Evolutionary conservation across 2,888 invertebrate species (phyloP).

Genomic region (Merodon equestris): DNA sequence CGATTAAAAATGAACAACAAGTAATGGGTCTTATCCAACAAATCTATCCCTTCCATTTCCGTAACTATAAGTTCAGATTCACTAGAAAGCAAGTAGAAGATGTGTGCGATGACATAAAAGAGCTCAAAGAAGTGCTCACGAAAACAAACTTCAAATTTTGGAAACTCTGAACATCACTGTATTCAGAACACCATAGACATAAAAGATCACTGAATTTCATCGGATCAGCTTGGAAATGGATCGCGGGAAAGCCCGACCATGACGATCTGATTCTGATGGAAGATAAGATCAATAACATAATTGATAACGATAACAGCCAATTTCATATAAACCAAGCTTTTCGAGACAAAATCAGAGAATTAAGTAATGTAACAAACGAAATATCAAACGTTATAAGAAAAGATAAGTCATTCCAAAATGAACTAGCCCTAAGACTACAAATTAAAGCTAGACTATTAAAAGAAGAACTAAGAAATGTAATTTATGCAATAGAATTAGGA

Average conservation of each 20-base stretch:
- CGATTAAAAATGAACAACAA: too few species aligned
- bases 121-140: too few species aligned
- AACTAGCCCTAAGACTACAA: conserved; percentile 6
- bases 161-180: too few species aligned
- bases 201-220: too few species aligned
- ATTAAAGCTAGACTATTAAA: conserved; percentile 8
- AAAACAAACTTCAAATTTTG: too few species aligned
- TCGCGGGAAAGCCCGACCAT: conserved; percentile 10
- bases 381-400: background rate
- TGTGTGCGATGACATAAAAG: too few species aligned
- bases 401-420: conserved; percentile 1
- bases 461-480: conserved; percentile 36
- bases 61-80: too few species aligned
- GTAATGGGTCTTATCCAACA: too few species aligned
- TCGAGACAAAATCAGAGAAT: conserved; percentile 7
- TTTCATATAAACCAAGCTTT: conserved; percentile 10
- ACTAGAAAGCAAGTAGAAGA: too few species aligned
- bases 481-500: conserved; percentile 32
- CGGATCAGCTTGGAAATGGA: conserved; percentile 12
- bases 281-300: conserved; percentile 1
- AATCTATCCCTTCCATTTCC: too few species aligned
- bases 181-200: too few species aligned
- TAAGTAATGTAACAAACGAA: conserved; percentile 7
- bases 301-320: conserved; percentile 16
- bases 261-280: background rate